phyloP scores from a whole-genome alignment of 1,140 invertebrate genomes.

The Bilobella aurantiaca region DNA sequence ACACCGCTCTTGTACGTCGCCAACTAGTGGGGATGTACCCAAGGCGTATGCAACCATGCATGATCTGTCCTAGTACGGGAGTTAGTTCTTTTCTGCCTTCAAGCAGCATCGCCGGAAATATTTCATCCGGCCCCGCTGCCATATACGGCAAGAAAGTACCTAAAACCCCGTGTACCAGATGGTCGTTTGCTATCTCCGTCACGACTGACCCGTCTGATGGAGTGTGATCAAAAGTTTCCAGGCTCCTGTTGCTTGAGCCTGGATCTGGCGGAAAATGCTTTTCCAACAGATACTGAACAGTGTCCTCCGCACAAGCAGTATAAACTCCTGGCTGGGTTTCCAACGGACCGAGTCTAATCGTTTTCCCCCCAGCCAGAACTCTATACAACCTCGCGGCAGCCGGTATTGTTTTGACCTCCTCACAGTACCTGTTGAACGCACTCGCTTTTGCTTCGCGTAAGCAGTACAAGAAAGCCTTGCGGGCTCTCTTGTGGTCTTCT shows the following conservation, averaged over 20 bases:
- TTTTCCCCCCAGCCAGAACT: neutral
- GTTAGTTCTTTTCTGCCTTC: neutral
- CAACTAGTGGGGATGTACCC: constrained; percentile 17
- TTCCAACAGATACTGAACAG: neutral
- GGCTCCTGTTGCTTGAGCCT: neutral
- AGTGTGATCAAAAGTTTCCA: neutral
- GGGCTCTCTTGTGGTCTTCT: neutral
- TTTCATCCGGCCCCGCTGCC: constrained; percentile 18
- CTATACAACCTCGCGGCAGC: constrained; percentile 1
- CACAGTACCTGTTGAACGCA: constrained; percentile 8
- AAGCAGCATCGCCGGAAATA: constrained; percentile 21
- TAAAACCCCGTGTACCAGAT: constrained; percentile 5
- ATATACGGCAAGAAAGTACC: constrained; percentile 11
- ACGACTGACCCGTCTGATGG: neutral
- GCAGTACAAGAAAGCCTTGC: neutral
- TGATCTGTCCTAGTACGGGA: neutral
- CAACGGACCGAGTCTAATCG: neutral
- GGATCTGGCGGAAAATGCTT: constrained; percentile 6
- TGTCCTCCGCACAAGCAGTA: neutral
- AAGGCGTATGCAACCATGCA: constrained; percentile 13
- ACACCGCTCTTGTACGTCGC: constrained; percentile 10
- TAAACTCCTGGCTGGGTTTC: neutral
- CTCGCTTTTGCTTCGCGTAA: constrained; percentile 6
- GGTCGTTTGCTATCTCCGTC: neutral
- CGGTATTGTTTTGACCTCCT: neutral